Conservation (phyloP, 2,113 vertebrate genomes). For the Melanerpes aurifrons region DNA sequence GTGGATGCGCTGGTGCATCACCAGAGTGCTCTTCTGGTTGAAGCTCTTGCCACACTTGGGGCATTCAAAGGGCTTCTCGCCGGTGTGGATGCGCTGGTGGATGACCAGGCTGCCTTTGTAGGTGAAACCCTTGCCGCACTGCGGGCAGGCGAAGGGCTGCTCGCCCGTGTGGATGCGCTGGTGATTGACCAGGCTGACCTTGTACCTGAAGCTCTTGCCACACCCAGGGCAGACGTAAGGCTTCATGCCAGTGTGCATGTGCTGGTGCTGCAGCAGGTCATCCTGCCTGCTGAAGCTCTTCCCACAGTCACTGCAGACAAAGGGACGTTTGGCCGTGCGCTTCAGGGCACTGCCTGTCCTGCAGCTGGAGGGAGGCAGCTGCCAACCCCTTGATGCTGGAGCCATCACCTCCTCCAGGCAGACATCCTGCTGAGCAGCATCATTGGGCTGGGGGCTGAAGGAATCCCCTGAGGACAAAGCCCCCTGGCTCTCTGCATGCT, state of each 20-base stretch:
- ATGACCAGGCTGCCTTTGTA: background rate
- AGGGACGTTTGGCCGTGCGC: conserved; percentile 69
- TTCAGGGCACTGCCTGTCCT: too few species aligned
- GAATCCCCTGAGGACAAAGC: too few species aligned
- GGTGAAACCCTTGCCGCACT: conserved; percentile 58
- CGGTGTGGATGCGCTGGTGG: conserved; percentile 50
- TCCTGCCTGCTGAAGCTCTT: conserved; percentile 81
- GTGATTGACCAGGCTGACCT: conserved; percentile 23
- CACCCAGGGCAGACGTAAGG: background rate
- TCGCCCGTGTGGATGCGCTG: conserved; percentile 44
- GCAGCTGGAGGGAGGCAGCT: rapidly evolving
- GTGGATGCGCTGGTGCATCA: too few species aligned
- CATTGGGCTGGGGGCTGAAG: rapidly evolving
- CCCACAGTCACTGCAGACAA: conserved; percentile 79
- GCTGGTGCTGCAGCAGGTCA: conserved; percentile 67
- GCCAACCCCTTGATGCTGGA: rapidly evolving
- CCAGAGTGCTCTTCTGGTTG: too few species aligned
- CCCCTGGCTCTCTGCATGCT: background rate
- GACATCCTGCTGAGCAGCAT: background rate
- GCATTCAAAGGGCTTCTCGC: background rate
- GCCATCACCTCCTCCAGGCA: background rate
- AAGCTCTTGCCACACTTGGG: too few species aligned
- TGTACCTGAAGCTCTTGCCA: conserved; percentile 30
- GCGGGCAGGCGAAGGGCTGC: conserved; percentile 49
- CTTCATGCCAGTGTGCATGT: conserved; percentile 91